Percentiles rank a stretch among this genome's conserved stretches.
Evolutionary conservation across 2,797 vertebrate species (phyloP).

Genomic region (Onychomys leucogaster): DNA sequence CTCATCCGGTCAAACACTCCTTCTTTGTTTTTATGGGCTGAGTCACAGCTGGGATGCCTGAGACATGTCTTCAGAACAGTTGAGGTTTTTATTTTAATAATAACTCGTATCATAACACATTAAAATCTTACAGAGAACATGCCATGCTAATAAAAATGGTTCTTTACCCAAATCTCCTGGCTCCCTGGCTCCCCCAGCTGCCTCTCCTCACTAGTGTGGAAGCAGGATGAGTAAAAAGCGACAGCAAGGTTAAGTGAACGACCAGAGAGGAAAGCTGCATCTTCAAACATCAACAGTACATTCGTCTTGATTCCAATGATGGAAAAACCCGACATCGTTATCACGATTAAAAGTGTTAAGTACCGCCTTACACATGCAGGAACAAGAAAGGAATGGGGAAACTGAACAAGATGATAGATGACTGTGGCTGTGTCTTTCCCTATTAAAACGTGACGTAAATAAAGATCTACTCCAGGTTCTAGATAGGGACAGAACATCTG

Average conservation of each 20-base stretch:
- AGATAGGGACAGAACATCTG: not conserved
- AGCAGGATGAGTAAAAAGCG: constrained; percentile 80
- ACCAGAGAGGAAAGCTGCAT: constrained; percentile 54
- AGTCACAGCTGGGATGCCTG: constrained; percentile 98
- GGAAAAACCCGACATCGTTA: not conserved
- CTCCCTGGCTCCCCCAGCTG: constrained; percentile 81
- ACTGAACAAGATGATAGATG: not conserved
- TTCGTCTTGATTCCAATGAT: not conserved
- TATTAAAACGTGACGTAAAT: constrained; percentile 13
- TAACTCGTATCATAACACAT: not conserved
- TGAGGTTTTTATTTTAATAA: constrained; percentile 44
- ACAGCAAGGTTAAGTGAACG: constrained; percentile 79
- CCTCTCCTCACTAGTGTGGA: constrained; percentile 82
- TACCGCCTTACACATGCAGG: not conserved
- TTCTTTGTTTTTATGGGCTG: constrained; percentile 97
- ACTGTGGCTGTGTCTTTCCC: not conserved
- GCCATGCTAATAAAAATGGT: constrained; percentile 81
- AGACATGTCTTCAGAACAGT: constrained; percentile 94
- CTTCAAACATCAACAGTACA: constrained; percentile 43
- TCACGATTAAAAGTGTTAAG: constrained; percentile 41
- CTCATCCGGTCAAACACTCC: constrained; percentile 98
- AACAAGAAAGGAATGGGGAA: constrained; percentile 35
- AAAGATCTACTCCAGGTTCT: not conserved
- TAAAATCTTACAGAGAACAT: constrained; percentile 71
- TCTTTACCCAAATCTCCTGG: constrained; percentile 81